Evolutionary conservation across 2,888 invertebrate genomes (phyloP).

Genomic region (Hemistola chrysoprasaria): DNA sequence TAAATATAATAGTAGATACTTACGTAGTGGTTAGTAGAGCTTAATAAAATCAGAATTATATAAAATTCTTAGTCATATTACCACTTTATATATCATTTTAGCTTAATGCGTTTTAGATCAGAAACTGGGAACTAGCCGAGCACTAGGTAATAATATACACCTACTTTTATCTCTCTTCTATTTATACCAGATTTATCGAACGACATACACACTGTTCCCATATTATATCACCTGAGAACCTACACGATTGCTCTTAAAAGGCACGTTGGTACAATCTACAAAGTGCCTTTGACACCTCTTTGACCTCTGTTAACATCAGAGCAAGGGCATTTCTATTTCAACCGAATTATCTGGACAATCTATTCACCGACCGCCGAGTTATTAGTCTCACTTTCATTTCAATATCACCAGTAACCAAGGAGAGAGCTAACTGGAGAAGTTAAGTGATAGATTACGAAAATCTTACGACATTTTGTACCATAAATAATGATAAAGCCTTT

Average conservation of each 20-base stretch:
- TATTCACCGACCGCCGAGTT: constrained; percentile 42
- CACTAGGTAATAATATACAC: no score
- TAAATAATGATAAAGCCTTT: neutral
- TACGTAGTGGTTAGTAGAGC: no score
- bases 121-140: no score
- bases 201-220: no score
- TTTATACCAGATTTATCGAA: no score
- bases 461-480: constrained; percentile 18
- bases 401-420: constrained; percentile 45
- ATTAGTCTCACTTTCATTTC: constrained; percentile 77
- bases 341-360: constrained; percentile 44
- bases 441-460: constrained; percentile 15
- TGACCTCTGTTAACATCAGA: constrained; percentile 16
- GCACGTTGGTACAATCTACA: constrained; percentile 18
- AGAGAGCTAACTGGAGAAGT: constrained; percentile 24
- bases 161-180: no score
- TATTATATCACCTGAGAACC: no score
- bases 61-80: no score
- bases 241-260: neutral
- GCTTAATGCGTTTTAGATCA: no score
- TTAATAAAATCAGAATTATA: no score
- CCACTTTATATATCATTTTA: no score
- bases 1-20: no score
- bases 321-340: constrained; percentile 45
- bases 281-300: constrained; percentile 21